A percentile compares a stretch with the other conserved stretches of the same genome.
Conservation (phyloP, 2,888 invertebrate species). For the Trichogramma dendrolimi region DNA sequence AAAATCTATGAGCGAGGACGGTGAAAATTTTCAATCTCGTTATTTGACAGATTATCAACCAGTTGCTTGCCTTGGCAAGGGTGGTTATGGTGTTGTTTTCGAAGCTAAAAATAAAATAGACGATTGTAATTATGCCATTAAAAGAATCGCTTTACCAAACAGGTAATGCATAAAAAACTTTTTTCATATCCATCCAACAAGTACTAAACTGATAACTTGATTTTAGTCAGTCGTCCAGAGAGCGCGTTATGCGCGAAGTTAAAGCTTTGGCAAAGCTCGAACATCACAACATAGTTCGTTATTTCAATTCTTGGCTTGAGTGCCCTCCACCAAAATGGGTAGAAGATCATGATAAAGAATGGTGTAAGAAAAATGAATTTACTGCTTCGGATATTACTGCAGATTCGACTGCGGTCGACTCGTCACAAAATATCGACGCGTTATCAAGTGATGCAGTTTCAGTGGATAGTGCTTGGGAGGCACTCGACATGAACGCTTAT, state of each 20-base stretch:
- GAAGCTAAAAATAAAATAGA: slow-evolving; percentile 92
- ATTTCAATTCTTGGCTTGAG: slow-evolving; percentile 94
- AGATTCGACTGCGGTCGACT: slow-evolving; percentile 36
- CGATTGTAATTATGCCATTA: slow-evolving; percentile 90
- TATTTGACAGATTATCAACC: slow-evolving; percentile 83
- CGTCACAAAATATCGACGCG: slow-evolving; percentile 41
- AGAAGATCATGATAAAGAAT: slow-evolving; percentile 68
- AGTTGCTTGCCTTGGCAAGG: slow-evolving; percentile 75
- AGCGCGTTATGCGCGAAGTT: slow-evolving; percentile 90
- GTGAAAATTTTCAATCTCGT: slow-evolving; percentile 53
- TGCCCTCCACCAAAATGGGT: slow-evolving; percentile 87
- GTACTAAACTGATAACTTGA: slow-evolving; percentile 8
- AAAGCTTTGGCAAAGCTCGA: slow-evolving; percentile 91
- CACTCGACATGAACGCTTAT: slow-evolving; percentile 35
- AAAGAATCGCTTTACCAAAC: slow-evolving; percentile 82
- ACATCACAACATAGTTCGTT: slow-evolving; percentile 92
- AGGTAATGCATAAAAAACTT: slow-evolving; percentile 52
- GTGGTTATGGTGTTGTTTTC: slow-evolving; percentile 96
- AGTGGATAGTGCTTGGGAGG: slow-evolving; percentile 44
- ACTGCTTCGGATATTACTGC: slow-evolving; percentile 38
- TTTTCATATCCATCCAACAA: background rate
- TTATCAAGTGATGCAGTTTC: slow-evolving; percentile 41
- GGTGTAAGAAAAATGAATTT: slow-evolving; percentile 50
- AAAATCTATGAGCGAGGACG: slow-evolving; percentile 38
- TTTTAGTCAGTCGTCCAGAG: slow-evolving; percentile 71